Percentiles rank a stretch among this genome's conserved stretches.
These are phyloP conservation scores for Listronotus bonariensis DNA, from an alignment of 1,140 invertebrate species.

Conservation along the genomic window DNA sequence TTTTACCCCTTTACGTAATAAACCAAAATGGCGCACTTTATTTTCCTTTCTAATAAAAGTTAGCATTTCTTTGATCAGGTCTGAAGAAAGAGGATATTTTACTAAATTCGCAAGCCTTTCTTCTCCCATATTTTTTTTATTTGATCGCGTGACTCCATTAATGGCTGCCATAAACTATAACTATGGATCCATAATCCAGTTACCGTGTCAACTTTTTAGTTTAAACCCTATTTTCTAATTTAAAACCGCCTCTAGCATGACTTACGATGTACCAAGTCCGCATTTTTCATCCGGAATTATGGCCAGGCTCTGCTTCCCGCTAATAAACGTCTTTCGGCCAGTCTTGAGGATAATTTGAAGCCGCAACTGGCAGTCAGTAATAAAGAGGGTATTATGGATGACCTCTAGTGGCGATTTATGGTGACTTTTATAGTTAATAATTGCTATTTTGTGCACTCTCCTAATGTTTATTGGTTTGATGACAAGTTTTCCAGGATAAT, in stretches of 20 bases:
- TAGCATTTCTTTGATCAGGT: too few relatives aligned
- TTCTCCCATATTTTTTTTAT: too few relatives aligned
- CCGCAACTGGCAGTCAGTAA: slow-evolving; percentile 30
- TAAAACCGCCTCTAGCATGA: slow-evolving; percentile 20
- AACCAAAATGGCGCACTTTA: too few relatives aligned
- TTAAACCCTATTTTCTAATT: slow-evolving; percentile 22
- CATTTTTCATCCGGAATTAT: slow-evolving; percentile 31
- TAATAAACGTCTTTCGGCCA: slow-evolving; percentile 29
- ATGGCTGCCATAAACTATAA: too few relatives aligned
- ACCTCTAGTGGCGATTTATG: slow-evolving; percentile 22
- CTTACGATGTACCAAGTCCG: slow-evolving; percentile 13
- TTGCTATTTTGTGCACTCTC: slow-evolving; percentile 15
- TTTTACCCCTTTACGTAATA: too few relatives aligned
- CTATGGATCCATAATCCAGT: slow-evolving; percentile 14
- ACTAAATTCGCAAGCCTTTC: too few relatives aligned
- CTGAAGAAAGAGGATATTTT: too few relatives aligned
- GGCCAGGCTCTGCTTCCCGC: slow-evolving; percentile 17
- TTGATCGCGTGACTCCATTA: too few relatives aligned
- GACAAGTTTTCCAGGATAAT: too few relatives aligned
- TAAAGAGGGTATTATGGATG: slow-evolving; percentile 24
- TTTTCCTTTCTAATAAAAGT: too few relatives aligned
- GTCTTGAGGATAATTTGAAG: slow-evolving; percentile 30
- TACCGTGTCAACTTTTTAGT: slow-evolving; percentile 14
- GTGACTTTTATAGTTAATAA: slow-evolving; percentile 32
- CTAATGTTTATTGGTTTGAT: slow-evolving; percentile 1